Percentiles rank a stretch among this genome's conserved stretches.
Evolutionary conservation across 2,113 vertebrate genomes (phyloP).

Genomic region (Hiodon tergisus): DNA sequence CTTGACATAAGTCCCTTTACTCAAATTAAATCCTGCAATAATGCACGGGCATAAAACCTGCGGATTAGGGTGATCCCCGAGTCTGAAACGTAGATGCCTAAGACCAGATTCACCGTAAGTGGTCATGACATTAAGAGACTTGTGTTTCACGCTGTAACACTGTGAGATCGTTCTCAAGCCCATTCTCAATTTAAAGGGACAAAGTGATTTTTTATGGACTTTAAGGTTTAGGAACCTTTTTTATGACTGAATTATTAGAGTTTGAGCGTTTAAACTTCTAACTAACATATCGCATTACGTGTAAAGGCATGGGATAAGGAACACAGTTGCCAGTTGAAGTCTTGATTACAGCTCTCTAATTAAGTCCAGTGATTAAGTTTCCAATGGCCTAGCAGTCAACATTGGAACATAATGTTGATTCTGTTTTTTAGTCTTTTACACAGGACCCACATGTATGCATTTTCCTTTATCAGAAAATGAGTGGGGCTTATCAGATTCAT

Average conservation of each 20-base stretch:
- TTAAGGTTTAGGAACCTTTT: slow-evolving; percentile 2
- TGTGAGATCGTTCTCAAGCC: slow-evolving; percentile 4
- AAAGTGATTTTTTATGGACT: slow-evolving; percentile 18
- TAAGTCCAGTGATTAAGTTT: not conserved
- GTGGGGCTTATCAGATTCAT: slow-evolving; percentile 28
- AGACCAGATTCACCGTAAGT: slow-evolving; percentile 14
- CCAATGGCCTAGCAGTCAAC: not conserved
- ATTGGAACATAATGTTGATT: not conserved
- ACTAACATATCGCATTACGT: not conserved
- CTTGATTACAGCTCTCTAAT: not conserved
- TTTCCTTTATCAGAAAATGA: slow-evolving; percentile 29
- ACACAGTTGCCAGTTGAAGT: not conserved
- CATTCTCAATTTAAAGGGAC: slow-evolving; percentile 15
- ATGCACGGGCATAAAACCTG: slow-evolving; percentile 5
- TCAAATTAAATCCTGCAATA: slow-evolving; percentile 15
- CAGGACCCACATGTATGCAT: slow-evolving; percentile 7
- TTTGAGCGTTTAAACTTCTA: not conserved
- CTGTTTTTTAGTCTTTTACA: not conserved
- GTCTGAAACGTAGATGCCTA: slow-evolving; percentile 14
- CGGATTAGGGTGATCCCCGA: slow-evolving; percentile 12
- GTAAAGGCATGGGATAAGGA: not conserved
- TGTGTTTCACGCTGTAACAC: slow-evolving; percentile 2
- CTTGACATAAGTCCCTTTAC: slow-evolving; percentile 3
- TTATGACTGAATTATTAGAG: not conserved
- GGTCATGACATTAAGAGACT: not conserved